Conservation (phyloP, 2,113 vertebrate species). For the Arizona elegans region DNA sequence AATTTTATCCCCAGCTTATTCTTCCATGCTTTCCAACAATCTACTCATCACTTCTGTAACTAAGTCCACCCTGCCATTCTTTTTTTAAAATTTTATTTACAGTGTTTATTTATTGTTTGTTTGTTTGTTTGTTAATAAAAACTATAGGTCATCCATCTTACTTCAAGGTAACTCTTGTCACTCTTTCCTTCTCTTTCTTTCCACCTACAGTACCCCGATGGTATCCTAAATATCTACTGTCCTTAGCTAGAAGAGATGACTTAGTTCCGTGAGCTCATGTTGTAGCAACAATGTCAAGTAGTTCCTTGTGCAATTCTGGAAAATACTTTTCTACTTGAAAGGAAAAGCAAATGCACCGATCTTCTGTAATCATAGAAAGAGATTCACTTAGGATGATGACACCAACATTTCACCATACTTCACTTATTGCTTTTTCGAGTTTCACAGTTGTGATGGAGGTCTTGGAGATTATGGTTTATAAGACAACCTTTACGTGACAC, state of each 20-base stretch:
- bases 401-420: neutral
- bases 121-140: too few relatives aligned
- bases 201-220: neutral
- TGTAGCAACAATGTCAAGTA: neutral
- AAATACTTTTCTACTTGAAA: neutral
- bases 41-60: neutral
- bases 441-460: neutral
- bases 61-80: neutral
- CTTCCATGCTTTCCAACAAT: neutral
- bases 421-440: neutral
- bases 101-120: too few relatives aligned
- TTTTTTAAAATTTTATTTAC: too few relatives aligned
- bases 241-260: neutral
- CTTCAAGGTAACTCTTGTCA: neutral
- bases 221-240: neutral
- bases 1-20: neutral
- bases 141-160: neutral
- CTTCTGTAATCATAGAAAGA: neutral
- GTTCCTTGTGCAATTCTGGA: neutral
- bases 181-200: neutral
- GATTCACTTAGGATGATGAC: slow-evolving; percentile 1
- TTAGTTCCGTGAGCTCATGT: too few relatives aligned
- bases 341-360: neutral
- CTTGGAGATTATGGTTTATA: neutral
- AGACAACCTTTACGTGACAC: neutral